Evolutionary conservation across 2,797 vertebrate genomes (phyloP), one percentile per base, ranked within the genome.

Genomic region (Echiichthys vipera): DNA sequence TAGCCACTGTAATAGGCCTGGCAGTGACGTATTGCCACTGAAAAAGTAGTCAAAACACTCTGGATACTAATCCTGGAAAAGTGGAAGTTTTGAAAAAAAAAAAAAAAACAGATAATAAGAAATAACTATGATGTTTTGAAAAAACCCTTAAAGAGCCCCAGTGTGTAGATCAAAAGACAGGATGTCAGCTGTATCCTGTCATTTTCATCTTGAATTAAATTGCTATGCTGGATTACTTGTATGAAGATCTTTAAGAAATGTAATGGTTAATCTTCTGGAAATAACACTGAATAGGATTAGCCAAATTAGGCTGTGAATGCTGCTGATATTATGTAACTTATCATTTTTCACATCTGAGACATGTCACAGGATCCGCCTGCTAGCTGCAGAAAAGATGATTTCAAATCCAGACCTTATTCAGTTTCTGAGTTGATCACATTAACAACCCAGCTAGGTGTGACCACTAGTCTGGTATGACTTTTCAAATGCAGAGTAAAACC

Each of bases 221-320:
- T 67, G 12, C 39, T 13, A 0, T 5, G 24, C 17, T 46, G 30
- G 14, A 51, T 25, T 32, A 58, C 22, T 77, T 72, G 50, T 71
- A n/a, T n/a, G n/a, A 24, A 39, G 18, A 65, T 74, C 25, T 15
- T 43, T 18, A 65, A 45, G 36, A 68, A 40, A 72, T 71, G 53
- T 39, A 8, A 64, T 53, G 59, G 9, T 63, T 58, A 63, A 68
- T 68, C 22, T 18, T 54, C 14, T 51, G 54, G 34, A 74, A 72
- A 77, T 47, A 10, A 30, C 15, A 25, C 18, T 50, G n/a, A 78
- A 62, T 66, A 25, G n/a, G 13, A 66, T 70, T 37, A 53, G 18
- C 12, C 55, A 30, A 70, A 67, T 61, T 64, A 47, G 12, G 2
- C 4, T n/a, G 18, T 59, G 49, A 67, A 70, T 46, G 36, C 47